These are phyloP conservation scores for Tympanoctomys barrerae DNA, from an alignment of 2,797 vertebrate genomes.

Conservation along the genomic window DNA sequence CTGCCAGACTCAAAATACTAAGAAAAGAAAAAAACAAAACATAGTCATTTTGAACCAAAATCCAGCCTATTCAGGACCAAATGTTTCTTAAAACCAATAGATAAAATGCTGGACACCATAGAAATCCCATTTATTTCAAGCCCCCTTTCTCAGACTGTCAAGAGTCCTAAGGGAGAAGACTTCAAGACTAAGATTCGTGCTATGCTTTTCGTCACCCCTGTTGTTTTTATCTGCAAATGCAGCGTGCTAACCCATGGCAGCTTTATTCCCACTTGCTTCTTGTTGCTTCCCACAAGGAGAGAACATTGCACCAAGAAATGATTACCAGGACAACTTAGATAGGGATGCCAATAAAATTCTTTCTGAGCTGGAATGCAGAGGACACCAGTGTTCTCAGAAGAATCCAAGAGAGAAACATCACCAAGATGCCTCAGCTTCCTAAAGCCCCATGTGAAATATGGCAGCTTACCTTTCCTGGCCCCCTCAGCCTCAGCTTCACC, in stretches of 20 bases:
- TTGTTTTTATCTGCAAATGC: not conserved
- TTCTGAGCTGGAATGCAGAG: not conserved
- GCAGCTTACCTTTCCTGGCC: not conserved
- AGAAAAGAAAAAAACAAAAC: not conserved
- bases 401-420: not conserved
- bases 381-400: not conserved
- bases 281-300: slow-evolving; percentile 13
- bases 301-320: not conserved
- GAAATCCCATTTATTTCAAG: not conserved
- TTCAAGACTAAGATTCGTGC: not conserved
- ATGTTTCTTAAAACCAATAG: slow-evolving; percentile 1
- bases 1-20: not conserved
- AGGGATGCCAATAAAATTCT: not conserved
- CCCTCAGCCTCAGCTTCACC: not conserved
- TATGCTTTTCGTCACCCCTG: not conserved
- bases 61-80: not conserved
- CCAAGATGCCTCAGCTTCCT: not conserved
- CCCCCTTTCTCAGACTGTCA: not conserved
- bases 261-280: not conserved
- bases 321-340: not conserved
- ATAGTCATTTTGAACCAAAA: slow-evolving; percentile 27
- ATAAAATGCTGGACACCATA: not conserved
- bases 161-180: not conserved
- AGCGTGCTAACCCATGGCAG: not conserved
- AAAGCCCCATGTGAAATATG: not conserved